phyloP scores from a whole-genome alignment of 2,113 vertebrate species.

The Xenus cinereus region DNA sequence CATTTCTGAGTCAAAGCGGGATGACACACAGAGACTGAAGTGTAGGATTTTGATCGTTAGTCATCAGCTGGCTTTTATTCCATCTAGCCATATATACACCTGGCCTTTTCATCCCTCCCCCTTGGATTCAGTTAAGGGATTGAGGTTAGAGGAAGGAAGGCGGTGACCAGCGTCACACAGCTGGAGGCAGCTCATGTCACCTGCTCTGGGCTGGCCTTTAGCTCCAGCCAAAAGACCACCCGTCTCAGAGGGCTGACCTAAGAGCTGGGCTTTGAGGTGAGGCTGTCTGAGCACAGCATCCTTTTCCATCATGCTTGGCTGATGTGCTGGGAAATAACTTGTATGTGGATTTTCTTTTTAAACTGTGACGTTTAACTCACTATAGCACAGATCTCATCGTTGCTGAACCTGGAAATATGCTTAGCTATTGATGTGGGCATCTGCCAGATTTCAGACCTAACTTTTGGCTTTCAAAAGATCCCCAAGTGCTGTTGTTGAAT shows the following conservation, averaged over 20 bases:
- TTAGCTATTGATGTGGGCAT: background rate
- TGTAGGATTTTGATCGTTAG: background rate
- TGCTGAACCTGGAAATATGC: background rate
- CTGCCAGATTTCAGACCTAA: background rate
- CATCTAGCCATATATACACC: background rate
- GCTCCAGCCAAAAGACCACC: background rate
- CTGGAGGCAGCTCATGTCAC: background rate
- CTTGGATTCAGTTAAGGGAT: background rate
- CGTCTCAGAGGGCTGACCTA: background rate
- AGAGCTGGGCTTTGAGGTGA: background rate
- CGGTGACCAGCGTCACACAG: background rate
- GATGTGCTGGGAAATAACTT: background rate
- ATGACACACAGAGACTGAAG: background rate
- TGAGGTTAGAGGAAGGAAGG: background rate
- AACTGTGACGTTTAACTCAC: background rate
- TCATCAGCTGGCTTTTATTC: background rate
- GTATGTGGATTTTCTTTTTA: background rate
- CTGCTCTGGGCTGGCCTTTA: background rate
- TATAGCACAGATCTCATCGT: background rate
- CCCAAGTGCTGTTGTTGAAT: background rate
- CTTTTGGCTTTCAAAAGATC: background rate
- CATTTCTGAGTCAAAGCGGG: background rate
- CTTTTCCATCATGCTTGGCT: background rate
- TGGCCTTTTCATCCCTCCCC: background rate
- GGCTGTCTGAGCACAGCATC: background rate